A percentile compares a stretch with the other conserved stretches of the same genome.
These are phyloP conservation scores for Tarsius wallacei DNA, from an alignment of 2,797 vertebrate species.

Conservation along the genomic window DNA sequence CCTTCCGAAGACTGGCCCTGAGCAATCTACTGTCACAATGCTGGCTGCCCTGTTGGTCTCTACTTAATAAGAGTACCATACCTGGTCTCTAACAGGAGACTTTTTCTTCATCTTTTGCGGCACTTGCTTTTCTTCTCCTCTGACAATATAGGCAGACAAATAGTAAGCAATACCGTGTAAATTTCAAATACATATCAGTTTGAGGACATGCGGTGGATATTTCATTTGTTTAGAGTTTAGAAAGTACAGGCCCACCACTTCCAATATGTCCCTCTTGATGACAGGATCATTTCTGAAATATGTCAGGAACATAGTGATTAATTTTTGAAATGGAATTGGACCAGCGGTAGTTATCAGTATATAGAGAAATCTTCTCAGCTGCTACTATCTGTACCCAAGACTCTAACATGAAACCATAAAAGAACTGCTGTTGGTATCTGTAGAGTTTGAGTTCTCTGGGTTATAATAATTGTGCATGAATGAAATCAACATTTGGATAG, in stretches of 20 bases:
- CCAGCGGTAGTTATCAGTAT: neutral
- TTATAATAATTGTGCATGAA: slow-evolving; percentile 63
- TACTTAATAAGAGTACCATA: neutral
- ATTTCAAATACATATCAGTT: neutral
- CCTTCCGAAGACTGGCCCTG: neutral
- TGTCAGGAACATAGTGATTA: neutral
- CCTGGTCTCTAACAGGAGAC: neutral
- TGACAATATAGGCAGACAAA: neutral
- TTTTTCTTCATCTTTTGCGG: neutral
- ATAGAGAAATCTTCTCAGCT: neutral
- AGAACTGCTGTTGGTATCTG: neutral
- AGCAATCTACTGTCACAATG: accelerated
- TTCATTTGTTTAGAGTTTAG: slow-evolving; percentile 14
- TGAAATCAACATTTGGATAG: slow-evolving; percentile 71
- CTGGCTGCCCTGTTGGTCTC: neutral
- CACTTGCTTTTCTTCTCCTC: neutral
- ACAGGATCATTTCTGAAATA: slow-evolving; percentile 9
- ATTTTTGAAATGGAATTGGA: neutral
- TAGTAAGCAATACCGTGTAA: neutral
- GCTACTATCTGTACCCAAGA: neutral
- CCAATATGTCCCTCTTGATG: neutral
- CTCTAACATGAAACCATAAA: neutral
- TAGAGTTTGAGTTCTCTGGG: neutral
- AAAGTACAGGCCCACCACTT: neutral
- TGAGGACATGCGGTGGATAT: neutral